These are phyloP conservation scores for Nasonia oneida DNA, from an alignment of 2,888 invertebrate species.

Conservation along the genomic window DNA sequence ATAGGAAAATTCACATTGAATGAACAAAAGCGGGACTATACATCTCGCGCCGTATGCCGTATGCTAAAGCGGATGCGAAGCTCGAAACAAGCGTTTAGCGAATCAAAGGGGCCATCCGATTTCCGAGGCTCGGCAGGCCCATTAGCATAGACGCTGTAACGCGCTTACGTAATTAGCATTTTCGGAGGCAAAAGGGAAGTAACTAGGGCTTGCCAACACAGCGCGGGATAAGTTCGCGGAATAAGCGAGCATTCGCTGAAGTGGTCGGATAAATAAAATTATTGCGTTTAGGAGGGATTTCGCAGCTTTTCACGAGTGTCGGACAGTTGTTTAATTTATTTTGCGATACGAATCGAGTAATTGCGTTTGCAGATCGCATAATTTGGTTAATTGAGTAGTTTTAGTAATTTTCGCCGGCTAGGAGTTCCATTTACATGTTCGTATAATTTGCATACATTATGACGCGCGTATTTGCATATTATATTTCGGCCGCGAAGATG, in stretches of 20 bases:
- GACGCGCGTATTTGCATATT: neutral
- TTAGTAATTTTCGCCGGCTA: neutral
- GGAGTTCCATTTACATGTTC: neutral
- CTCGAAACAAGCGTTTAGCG: too few relatives aligned
- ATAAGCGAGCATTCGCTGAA: neutral
- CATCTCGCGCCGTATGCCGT: neutral
- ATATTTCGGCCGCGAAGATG: neutral
- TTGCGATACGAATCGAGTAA: neutral
- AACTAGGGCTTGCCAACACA: neutral
- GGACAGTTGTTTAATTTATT: neutral
- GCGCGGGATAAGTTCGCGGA: neutral
- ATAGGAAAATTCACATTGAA: too few relatives aligned
- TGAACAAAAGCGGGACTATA: too few relatives aligned
- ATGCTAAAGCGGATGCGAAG: neutral
- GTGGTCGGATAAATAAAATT: neutral
- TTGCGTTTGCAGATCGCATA: neutral
- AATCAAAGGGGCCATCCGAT: too few relatives aligned
- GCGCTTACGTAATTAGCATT: constrained; percentile 6
- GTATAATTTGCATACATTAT: constrained; percentile 15
- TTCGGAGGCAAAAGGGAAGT: neutral
- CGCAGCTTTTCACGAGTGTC: too few relatives aligned
- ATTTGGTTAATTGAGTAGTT: neutral
- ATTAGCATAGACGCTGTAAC: neutral
- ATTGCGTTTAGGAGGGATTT: neutral
- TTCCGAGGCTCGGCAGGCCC: neutral